Evolutionary conservation across 1,140 invertebrate species (phyloP), one percentile per base, ranked within the genome.

Genomic region (Panagrolaimus sp.): DNA sequence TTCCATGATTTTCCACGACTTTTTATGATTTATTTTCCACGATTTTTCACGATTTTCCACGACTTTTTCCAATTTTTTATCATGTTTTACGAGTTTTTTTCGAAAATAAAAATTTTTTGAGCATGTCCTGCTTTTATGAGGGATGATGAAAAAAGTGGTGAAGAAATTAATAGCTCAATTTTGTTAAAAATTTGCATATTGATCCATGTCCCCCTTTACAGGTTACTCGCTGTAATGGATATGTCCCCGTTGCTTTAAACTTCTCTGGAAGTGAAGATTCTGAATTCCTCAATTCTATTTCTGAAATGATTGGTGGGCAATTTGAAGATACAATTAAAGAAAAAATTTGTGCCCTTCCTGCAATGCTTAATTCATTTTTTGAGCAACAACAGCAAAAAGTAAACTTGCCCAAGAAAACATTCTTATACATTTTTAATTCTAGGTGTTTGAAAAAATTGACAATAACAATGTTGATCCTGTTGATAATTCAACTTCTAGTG

Each of bases 341-440:
- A 57, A 57, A 57, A 16, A 57, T 57, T 20, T 57, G 51, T 27
- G 20, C 27, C 1, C 51, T 57, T 27, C 51, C 51, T 20, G 51
- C 14, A 1, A 57, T 57, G 51, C 11, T 57, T 20, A 57, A 57
- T 57, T 20, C 51, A 5, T 57, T 57, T 16, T 27, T 57, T 13
- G 51, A 57, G 20, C 11, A n/a, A 16, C 51, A 57, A 27, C 51
- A 57, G n/a, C 20, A 57, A 57, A 27, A 57, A 23, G 31, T 38
- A 4, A 4, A 7, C 7, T 2, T 38, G 2, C 7, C 31, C 7
- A 7, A 4, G 2, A 38, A 38, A 4, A 38, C 2, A 38, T 38
- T 38, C 2, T 7, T 38, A 7, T 38, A 38, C 7, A 38, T 4
- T 4, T 38, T 38, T 4, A 38, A 2, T 38, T 38, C 7, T 38